These are phyloP conservation scores for Hydractinia echinata DNA, from an alignment of 30 jellyfish, hydroid and myxozoan genomes.

Conservation along the genomic window DNA sequence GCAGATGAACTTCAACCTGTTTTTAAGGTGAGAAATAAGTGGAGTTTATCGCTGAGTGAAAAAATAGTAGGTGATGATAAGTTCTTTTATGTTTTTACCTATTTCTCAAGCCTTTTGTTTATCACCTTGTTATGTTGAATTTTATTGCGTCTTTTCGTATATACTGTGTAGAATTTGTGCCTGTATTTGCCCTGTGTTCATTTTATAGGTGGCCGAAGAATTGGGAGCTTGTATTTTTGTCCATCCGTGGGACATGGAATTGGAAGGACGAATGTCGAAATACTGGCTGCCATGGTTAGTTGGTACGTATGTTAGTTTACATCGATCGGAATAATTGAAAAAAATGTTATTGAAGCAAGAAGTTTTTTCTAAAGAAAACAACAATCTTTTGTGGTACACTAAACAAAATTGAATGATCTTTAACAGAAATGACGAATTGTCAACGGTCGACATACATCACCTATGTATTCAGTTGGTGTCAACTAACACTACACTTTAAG, in stretches of 20 bases:
- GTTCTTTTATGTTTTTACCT: background rate
- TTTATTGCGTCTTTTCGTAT: background rate
- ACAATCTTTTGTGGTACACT: too few relatives aligned
- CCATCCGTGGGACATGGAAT: conserved; percentile 97
- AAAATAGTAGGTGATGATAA: background rate
- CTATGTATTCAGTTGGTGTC: too few relatives aligned
- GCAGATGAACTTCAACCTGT: conserved; percentile 83
- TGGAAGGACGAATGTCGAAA: conserved; percentile 73
- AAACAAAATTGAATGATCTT: background rate
- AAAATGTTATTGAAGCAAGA: too few relatives aligned
- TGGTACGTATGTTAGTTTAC: conserved; percentile 38
- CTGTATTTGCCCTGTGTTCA: background rate
- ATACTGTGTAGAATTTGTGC: background rate
- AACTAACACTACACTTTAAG: too few relatives aligned
- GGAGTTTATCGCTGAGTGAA: background rate
- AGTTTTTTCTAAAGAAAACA: too few relatives aligned
- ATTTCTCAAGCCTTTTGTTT: background rate
- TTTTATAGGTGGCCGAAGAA: conserved; percentile 78
- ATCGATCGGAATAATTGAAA: too few relatives aligned
- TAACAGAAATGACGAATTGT: too few relatives aligned
- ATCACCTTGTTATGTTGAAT: too few relatives aligned
- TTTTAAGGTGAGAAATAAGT: conserved; percentile 52
- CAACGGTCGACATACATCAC: too few relatives aligned
- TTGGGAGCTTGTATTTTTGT: conserved; percentile 78
- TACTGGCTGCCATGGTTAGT: conserved; percentile 98